Evolutionary conservation across 2,888 invertebrate genomes (phyloP).

Genomic region (Plagiodera versicolora): DNA sequence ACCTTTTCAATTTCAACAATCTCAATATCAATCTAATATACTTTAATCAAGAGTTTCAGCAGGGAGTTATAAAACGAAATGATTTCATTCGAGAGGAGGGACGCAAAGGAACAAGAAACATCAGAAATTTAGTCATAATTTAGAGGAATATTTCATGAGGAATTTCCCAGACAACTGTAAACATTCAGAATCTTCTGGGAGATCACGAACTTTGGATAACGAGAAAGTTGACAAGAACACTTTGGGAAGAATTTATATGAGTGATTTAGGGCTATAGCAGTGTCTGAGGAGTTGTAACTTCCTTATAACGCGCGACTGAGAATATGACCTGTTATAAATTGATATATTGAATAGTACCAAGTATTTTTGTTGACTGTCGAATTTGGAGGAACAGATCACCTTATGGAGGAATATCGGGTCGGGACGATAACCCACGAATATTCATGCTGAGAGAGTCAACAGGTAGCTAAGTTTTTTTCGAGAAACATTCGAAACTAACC

Average conservation of each 20-base stretch:
- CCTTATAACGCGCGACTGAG: constrained; percentile 8
- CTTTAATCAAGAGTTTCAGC: not conserved
- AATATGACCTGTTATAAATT: not conserved
- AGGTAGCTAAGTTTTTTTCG: too few relatives aligned
- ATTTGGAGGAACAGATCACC: too few relatives aligned
- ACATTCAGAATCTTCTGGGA: constrained; percentile 32
- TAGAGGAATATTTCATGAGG: constrained; percentile 14
- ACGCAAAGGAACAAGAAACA: constrained; percentile 21
- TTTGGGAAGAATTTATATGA: constrained; percentile 37
- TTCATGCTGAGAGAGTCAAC: too few relatives aligned
- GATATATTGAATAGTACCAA: too few relatives aligned
- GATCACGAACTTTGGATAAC: constrained; percentile 32
- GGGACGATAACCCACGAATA: too few relatives aligned
- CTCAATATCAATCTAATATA: not conserved
- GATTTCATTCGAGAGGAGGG: not conserved
- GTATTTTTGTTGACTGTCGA: too few relatives aligned
- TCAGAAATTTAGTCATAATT: constrained; percentile 16
- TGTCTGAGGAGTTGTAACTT: constrained; percentile 25
- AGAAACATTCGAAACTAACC: too few relatives aligned
- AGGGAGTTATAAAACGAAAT: not conserved
- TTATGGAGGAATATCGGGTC: too few relatives aligned
- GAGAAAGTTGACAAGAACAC: constrained; percentile 39
- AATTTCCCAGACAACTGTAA: constrained; percentile 27
- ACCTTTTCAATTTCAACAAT: too few relatives aligned
- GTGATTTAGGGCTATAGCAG: constrained; percentile 23